A percentile compares a stretch with the other conserved stretches of the same genome.
Conservation (phyloP, 35 echinoderm and acorn worm genomes). For the Strongylocentrotus purpuratus region DNA sequence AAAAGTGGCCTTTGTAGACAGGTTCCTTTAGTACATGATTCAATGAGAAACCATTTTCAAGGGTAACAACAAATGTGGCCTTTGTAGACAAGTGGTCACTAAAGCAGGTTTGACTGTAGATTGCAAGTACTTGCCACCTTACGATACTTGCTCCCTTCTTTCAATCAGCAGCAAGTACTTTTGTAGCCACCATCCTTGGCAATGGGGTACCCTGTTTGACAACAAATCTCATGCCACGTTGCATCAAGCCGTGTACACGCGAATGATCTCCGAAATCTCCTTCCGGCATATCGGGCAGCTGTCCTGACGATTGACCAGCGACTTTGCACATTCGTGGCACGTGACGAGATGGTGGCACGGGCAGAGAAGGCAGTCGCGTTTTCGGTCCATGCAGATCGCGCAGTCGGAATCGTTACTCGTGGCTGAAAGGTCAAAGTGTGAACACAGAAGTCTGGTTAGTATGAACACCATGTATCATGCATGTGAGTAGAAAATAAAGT, state of each 20-base stretch:
- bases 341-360: slow-evolving; percentile 85
- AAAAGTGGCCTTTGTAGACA: not conserved
- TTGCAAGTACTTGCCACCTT: not conserved
- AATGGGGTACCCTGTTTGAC: not conserved
- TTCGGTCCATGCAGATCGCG: slow-evolving; percentile 85
- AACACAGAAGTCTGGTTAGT: not conserved
- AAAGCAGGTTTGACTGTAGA: too few relatives aligned
- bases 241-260: slow-evolving; percentile 61
- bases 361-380: slow-evolving; percentile 76
- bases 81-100: too few relatives aligned
- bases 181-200: not conserved
- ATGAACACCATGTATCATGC: not conserved
- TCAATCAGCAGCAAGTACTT: not conserved
- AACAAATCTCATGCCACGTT: not conserved
- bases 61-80: too few relatives aligned
- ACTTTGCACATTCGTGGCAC: slow-evolving; percentile 82
- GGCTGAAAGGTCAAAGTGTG: slow-evolving; percentile 7
- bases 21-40: too few relatives aligned
- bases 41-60: too few relatives aligned
- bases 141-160: not conserved
- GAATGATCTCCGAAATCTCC: slow-evolving; percentile 75
- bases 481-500: not conserved
- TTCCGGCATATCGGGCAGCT: slow-evolving; percentile 84
- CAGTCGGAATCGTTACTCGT: slow-evolving; percentile 69
- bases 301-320: slow-evolving; percentile 75